phyloP scores from a whole-genome alignment of 92 coral and sea anemone genomes.

The Micromussa lordhowensis region DNA sequence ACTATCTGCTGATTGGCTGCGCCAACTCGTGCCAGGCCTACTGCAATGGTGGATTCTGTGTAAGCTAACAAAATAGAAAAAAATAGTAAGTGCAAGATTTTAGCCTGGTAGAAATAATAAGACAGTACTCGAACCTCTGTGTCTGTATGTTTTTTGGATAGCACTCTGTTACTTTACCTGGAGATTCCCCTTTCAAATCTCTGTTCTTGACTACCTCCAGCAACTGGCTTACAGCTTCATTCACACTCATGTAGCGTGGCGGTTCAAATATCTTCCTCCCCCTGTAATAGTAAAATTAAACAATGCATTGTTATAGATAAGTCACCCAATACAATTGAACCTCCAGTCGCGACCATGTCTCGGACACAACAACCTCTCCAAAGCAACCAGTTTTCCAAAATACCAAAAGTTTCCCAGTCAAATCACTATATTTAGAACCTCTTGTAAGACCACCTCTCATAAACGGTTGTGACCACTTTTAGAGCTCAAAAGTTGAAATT shows the following conservation, averaged over 20 bases:
- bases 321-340: no score
- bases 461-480: no score
- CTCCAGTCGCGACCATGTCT: no score
- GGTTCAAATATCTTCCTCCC: conserved; percentile 92
- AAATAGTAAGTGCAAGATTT: not conserved
- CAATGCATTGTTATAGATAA: not conserved
- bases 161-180: conserved; percentile 58
- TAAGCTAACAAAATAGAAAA: conserved; percentile 20
- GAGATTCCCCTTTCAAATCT: conserved; percentile 63
- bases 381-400: no score
- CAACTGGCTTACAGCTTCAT: conserved; percentile 86
- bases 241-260: conserved; percentile 93
- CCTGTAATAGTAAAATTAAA: conserved; percentile 20
- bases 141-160: not conserved
- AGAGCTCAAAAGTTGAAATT: no score
- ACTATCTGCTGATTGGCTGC: conserved; percentile 85
- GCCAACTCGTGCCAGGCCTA: conserved; percentile 96
- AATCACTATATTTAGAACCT: no score
- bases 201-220: conserved; percentile 81
- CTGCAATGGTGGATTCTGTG: conserved; percentile 55
- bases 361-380: no score
- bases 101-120: not conserved
- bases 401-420: no score
- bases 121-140: not conserved
- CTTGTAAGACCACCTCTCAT: no score